These are phyloP conservation scores for Heliconius ismenius DNA, from an alignment of 2,888 invertebrate genomes.

Conservation along the genomic window DNA sequence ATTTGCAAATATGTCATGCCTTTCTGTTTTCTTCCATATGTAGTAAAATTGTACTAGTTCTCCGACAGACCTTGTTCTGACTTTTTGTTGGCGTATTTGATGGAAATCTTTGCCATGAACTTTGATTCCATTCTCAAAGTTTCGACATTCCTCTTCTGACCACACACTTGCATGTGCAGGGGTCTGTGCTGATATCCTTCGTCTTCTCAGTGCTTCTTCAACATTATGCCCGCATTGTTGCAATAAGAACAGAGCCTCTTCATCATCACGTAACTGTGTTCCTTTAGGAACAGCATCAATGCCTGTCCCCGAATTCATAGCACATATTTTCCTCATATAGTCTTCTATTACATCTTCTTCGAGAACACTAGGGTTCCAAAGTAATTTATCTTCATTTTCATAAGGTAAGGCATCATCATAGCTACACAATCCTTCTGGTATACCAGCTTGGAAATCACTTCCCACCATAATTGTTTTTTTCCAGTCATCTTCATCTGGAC, in stretches of 20 bases:
- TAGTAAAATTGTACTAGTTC: constrained; percentile 98
- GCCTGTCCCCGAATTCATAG: constrained; percentile 71
- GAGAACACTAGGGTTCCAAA: constrained; percentile 94
- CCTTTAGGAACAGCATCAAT: constrained; percentile 85
- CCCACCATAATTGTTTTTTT: constrained; percentile 98
- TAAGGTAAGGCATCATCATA: constrained; percentile 97
- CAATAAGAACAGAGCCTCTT: constrained; percentile 93
- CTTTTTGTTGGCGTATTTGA: constrained; percentile 95
- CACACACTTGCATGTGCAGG: constrained; percentile 91
- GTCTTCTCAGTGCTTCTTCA: constrained; percentile 94
- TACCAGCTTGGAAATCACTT: constrained; percentile 94
- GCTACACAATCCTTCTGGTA: constrained; percentile 94
- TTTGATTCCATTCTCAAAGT: constrained; percentile 97
- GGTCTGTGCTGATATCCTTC: constrained; percentile 87
- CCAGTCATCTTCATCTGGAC: constrained; percentile 93
- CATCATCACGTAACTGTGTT: constrained; percentile 91
- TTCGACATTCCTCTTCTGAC: constrained; percentile 98
- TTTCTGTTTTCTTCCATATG: constrained; percentile 99
- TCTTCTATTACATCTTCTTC: constrained; percentile 88
- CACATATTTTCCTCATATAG: constrained; percentile 86
- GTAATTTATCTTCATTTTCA: constrained; percentile 96
- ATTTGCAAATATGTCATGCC: constrained; percentile 95
- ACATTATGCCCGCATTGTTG: constrained; percentile 97
- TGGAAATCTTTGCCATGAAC: constrained; percentile 98
- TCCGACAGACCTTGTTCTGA: constrained; percentile 95